These are phyloP conservation scores for Macaca fascicularis DNA, from an alignment of 2,113 vertebrate species.

Conservation along the genomic window T2T-MFA8v1.1 NC_088378.1:7868501-7869000, in stretches of 20 bases:
- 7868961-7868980: not conserved
- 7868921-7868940: not conserved
- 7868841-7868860: rapidly evolving
- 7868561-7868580: not conserved
- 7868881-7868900: not conserved
- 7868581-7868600: not conserved
- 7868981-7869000: not conserved
- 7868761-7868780: not conserved
- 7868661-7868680: not conserved
- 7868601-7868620: no score
- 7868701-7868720: not conserved
- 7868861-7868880: not conserved
- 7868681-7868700: rapidly evolving
- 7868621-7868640: not conserved
- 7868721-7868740: not conserved
- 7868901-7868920: rapidly evolving
- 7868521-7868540: not conserved
- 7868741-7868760: not conserved
- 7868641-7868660: not conserved
- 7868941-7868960: rapidly evolving
- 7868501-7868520: not conserved
- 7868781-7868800: not conserved
- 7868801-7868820: not conserved
- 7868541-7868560: rapidly evolving
- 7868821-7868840: not conserved